Conservation (phyloP, 2,113 vertebrate species). For the Psilopsiagon aurifrons region DNA sequence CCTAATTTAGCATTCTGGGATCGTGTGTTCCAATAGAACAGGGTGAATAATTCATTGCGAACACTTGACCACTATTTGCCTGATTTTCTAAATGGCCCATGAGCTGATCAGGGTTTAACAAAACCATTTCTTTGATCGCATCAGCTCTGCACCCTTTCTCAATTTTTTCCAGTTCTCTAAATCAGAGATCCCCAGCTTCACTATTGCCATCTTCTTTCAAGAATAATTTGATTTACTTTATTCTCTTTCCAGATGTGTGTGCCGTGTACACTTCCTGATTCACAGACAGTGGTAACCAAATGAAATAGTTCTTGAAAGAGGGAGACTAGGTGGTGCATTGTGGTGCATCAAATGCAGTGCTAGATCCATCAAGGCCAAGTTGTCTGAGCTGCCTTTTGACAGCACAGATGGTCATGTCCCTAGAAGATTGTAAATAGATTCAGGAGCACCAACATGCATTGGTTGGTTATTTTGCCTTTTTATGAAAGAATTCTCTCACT, state of each 20-base stretch:
- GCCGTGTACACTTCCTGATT: not conserved
- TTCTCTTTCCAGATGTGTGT: not conserved
- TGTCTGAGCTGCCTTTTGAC: not conserved
- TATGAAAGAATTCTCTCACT: not conserved
- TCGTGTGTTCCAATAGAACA: conserved; percentile 1
- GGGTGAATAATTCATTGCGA: conserved; percentile 55
- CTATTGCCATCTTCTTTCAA: not conserved
- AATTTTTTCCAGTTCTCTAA: not conserved
- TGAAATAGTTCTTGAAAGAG: not conserved
- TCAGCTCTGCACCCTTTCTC: rapidly evolving
- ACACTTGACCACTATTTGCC: conserved; percentile 41
- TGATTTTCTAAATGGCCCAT: not conserved
- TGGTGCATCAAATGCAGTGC: not conserved
- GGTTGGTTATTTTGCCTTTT: not conserved
- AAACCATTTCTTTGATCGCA: not conserved
- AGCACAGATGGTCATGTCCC: not conserved
- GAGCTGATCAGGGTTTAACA: not conserved
- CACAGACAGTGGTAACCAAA: not conserved
- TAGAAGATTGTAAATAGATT: not conserved
- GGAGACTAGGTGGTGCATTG: not conserved
- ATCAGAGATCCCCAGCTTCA: not conserved
- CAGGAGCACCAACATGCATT: not conserved
- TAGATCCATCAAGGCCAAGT: not conserved
- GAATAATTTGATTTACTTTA: not conserved
- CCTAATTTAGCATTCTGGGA: conserved; percentile 54